These are phyloP conservation scores for Tiaroga cobitis DNA, from an alignment of 2,797 vertebrate genomes.

Conservation along the genomic window DNA sequence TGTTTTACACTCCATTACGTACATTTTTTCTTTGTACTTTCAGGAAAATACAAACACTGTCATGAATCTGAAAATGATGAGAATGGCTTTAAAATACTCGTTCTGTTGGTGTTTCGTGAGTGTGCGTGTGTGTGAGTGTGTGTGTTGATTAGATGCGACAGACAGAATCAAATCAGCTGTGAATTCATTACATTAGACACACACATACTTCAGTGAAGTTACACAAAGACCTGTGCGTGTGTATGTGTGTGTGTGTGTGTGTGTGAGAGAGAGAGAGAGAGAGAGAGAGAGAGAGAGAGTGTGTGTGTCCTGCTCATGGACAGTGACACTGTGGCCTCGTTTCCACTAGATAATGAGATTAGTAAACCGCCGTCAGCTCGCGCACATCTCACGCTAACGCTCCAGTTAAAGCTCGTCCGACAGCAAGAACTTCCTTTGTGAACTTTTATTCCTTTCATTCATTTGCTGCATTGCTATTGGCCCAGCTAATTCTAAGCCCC, in stretches of 20 bases:
- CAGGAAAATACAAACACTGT: neutral
- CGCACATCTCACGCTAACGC: neutral
- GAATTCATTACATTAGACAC: slow-evolving; percentile 72
- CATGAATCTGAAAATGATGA: neutral
- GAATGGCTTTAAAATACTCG: neutral
- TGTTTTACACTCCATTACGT: neutral
- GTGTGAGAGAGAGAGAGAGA: no score
- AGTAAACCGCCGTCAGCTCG: slow-evolving; percentile 2
- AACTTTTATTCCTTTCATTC: neutral
- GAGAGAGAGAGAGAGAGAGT: neutral
- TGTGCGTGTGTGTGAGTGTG: neutral
- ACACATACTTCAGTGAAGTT: slow-evolving; percentile 20
- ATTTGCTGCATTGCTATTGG: neutral
- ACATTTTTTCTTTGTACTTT: neutral
- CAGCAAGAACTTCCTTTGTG: slow-evolving; percentile 3
- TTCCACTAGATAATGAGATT: slow-evolving; percentile 27
- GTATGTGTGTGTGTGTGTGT: neutral
- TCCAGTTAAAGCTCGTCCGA: neutral
- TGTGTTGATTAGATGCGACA: neutral
- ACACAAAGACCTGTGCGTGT: neutral
- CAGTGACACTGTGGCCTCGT: neutral
- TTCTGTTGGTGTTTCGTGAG: neutral
- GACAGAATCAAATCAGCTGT: slow-evolving; percentile 13
- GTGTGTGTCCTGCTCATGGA: neutral
- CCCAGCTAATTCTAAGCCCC: no score